phyloP scores from a whole-genome alignment of 2,797 vertebrate species.

The Rhabdomys pumilio region DNA sequence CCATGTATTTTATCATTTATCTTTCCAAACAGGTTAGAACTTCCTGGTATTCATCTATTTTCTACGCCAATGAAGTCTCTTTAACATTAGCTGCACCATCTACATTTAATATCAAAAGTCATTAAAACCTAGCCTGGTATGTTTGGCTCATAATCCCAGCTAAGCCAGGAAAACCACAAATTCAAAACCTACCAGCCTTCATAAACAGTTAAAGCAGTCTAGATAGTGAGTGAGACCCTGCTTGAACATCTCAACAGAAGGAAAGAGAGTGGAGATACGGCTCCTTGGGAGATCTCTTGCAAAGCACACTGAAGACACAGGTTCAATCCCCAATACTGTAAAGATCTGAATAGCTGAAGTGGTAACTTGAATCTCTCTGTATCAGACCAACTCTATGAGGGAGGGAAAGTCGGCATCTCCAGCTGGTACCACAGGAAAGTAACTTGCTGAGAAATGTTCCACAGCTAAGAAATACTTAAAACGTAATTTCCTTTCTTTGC shows the following conservation, averaged over 20 bases:
- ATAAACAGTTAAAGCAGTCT: not conserved
- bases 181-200: not conserved
- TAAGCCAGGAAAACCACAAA: not conserved
- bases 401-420: not conserved
- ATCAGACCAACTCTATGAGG: not conserved
- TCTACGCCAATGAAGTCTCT: constrained; percentile 33
- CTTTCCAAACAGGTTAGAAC: not conserved
- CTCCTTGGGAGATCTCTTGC: not conserved
- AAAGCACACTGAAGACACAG: not conserved
- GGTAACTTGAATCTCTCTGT: not conserved
- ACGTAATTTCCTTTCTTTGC: not conserved
- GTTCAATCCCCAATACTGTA: not conserved
- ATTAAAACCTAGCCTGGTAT: not conserved
- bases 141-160: not conserved
- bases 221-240: not conserved
- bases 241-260: not conserved
- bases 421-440: not conserved
- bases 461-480: not conserved
- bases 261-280: not conserved
- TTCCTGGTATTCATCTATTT: constrained; percentile 4
- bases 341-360: not conserved
- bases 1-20: constrained; percentile 15
- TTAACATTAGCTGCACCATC: constrained; percentile 22
- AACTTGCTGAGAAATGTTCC: not conserved
- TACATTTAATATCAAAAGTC: not conserved